Evolutionary conservation across 2,888 invertebrate species (phyloP), one percentile per base, ranked within the genome.

Genomic region (Cheiracanthium punctorium): DNA sequence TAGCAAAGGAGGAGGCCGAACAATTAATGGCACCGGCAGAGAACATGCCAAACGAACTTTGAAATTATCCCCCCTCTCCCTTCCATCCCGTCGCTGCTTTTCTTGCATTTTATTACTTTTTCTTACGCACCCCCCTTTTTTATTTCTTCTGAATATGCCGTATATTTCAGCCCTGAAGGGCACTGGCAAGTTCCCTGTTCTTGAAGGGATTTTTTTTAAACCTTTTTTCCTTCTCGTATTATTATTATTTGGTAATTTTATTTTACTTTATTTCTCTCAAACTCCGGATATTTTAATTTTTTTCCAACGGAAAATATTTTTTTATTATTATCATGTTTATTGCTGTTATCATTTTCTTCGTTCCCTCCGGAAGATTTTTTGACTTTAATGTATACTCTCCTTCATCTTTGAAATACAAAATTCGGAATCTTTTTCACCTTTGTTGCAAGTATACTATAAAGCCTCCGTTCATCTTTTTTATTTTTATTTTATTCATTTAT

Each of bases 231-330:
- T n/a, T n/a, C n/a, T n/a, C 48, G 71, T 71, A 75, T 79, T 80
- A 81, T 81, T 85, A 85, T 85, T 85, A 85, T 85, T 85, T 52
- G 24, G 79, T 85, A 85, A 84, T 79, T 79, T 79, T 85, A 84
- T 84, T 84, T 79, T 67, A 67, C 79, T 79, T 82, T 48, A 70
- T 74, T 85, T 79, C 65, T 74, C 70, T 24, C 28, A 41, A 7
- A 28, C 69, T 2, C 33, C 33, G 29, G 74, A 85, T n/a, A n/a
- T n/a, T n/a, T n/a, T n/a, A n/a, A 72, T 77, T 73, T 79, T 79
- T 79, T 33, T 74, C 14, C 52, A 5, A n/a, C 14, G 52, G 48
- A 72, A 43, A 33, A 64, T 52, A 32, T 4, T 37, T 52, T 48
- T 67, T 48, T 69, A 20, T 69, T 32, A 24, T 69, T 52, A 20